phyloP scores from a whole-genome alignment of 2,113 vertebrate species.

The Sylvietta virens region DNA sequence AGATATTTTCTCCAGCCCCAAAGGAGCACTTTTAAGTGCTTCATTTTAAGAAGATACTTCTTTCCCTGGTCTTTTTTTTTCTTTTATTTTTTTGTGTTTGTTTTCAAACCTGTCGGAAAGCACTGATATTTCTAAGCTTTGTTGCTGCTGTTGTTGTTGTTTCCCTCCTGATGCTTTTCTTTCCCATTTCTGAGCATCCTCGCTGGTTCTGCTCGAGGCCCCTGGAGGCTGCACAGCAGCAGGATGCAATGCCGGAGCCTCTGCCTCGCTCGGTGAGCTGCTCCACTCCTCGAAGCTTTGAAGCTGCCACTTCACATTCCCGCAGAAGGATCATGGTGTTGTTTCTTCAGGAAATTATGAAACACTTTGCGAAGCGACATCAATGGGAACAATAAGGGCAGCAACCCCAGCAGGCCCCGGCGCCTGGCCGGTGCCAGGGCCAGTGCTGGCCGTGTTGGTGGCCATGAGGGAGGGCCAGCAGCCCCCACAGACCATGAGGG shows the following conservation, averaged over 20 bases:
- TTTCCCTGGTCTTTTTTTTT: not conserved
- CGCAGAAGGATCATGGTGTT: not conserved
- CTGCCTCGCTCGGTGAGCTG: not conserved
- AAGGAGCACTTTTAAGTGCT: constrained; percentile 48
- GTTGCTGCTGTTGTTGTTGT: constrained; percentile 4
- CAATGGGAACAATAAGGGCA: constrained; percentile 2
- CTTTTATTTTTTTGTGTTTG: not conserved
- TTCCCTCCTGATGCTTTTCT: not conserved
- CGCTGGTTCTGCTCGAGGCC: not conserved
- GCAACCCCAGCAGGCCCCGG: rapidly evolving
- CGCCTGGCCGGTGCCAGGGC: rapidly evolving
- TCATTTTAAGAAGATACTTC: not conserved
- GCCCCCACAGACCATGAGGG: rapidly evolving
- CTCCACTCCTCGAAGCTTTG: not conserved
- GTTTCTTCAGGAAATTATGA: constrained; percentile 21
- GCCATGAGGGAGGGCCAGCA: rapidly evolving
- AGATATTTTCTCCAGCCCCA: constrained; percentile 40
- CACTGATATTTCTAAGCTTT: constrained; percentile 1
- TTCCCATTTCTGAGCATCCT: not conserved
- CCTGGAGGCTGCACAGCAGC: not conserved
- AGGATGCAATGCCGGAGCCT: not conserved
- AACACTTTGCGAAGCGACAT: not conserved
- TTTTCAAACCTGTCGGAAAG: constrained; percentile 53
- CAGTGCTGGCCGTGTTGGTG: rapidly evolving
- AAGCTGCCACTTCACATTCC: constrained; percentile 43